Percentiles rank a stretch among this genome's conserved stretches.
Conservation (phyloP, 2,888 invertebrate genomes). For the Spisula solida region DNA sequence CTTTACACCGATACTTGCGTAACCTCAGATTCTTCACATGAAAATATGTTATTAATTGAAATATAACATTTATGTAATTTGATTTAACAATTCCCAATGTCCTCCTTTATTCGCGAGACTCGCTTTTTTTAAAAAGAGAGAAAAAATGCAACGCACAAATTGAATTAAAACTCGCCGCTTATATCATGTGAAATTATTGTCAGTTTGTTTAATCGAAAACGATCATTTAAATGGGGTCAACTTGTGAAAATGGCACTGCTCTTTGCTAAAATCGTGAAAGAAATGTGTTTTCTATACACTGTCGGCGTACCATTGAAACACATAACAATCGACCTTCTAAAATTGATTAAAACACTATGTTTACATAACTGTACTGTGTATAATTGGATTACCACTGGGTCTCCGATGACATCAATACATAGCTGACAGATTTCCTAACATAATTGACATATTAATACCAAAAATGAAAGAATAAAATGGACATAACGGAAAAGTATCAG, state of each 20-base stretch:
- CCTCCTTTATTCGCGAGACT: neutral
- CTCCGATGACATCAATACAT: neutral
- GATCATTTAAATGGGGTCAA: neutral
- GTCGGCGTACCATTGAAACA: constrained; percentile 27
- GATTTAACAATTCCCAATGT: neutral
- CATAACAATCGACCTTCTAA: neutral
- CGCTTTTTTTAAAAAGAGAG: neutral
- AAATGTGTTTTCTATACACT: neutral
- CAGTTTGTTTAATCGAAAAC: neutral
- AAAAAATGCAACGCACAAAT: neutral
- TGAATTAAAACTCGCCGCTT: neutral
- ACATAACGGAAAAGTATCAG: neutral
- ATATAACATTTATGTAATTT: neutral
- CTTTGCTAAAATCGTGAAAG: neutral
- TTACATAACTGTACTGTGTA: constrained; percentile 40
- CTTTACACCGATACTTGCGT: too few species aligned
- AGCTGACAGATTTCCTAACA: neutral
- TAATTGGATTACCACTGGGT: constrained; percentile 18
- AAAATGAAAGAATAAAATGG: too few species aligned
- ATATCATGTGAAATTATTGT: neutral
- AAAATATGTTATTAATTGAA: neutral
- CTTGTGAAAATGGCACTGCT: neutral
- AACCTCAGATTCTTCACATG: too few species aligned
- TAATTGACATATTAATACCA: too few species aligned
- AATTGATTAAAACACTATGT: constrained; percentile 38